Conservation (phyloP, 2,888 invertebrate genomes). For the Prenolepis imparis region DNA sequence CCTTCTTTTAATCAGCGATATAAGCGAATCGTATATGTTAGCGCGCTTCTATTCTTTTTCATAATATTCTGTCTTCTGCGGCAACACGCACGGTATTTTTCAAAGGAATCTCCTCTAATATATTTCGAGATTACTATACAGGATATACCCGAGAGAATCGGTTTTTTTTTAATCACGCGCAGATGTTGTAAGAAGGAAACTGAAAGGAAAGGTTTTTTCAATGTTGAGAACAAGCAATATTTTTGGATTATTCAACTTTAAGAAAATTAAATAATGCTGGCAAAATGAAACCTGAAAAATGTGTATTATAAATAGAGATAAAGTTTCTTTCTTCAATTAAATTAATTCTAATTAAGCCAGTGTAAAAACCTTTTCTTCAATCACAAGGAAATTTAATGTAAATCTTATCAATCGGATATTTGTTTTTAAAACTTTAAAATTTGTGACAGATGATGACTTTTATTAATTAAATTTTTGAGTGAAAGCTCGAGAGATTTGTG, state of each 20-base stretch:
- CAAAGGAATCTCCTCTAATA: slow-evolving; percentile 16
- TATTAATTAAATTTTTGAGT: not conserved
- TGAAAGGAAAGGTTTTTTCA: slow-evolving; percentile 1
- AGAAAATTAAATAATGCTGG: not conserved
- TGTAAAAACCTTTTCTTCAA: not conserved
- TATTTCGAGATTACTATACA: slow-evolving; percentile 3
- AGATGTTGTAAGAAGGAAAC: not conserved
- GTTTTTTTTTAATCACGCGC: not conserved
- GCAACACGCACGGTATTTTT: not conserved
- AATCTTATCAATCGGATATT: not conserved
- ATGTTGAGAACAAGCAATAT: not conserved
- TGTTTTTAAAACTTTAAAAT: not conserved
- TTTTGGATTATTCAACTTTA: slow-evolving; percentile 3
- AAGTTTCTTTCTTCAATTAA: not conserved
- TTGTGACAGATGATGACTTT: not conserved
- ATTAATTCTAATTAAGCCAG: not conserved
- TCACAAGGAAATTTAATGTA: not conserved
- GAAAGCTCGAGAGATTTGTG: not conserved
- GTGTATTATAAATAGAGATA: not conserved
- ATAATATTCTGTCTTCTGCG: not conserved
- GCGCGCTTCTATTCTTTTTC: not conserved
- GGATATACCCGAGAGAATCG: not conserved
- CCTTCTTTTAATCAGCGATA: not conserved
- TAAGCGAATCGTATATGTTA: not conserved
- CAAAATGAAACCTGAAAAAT: not conserved